These are phyloP conservation scores for Cercocebus atys DNA, from an alignment of 2,113 vertebrate genomes.

Conservation along the genomic window DNA sequence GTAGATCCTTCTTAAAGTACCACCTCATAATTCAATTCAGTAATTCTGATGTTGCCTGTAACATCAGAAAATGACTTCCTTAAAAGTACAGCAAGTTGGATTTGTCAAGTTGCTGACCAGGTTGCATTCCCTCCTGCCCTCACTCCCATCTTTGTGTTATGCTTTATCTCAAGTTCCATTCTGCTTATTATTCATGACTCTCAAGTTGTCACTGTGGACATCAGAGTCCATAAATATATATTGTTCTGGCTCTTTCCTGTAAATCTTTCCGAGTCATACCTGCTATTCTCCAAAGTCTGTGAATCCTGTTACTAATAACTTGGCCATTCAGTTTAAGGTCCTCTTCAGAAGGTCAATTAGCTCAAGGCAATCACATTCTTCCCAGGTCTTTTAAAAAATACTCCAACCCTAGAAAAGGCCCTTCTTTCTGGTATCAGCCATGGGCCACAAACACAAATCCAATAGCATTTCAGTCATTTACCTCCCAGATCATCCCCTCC, in stretches of 20 bases:
- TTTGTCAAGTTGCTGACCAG: not conserved
- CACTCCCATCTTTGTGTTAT: not conserved
- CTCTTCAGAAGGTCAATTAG: not conserved
- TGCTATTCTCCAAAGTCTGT: no score
- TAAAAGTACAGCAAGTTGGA: not conserved
- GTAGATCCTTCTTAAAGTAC: not conserved
- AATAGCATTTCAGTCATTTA: not conserved
- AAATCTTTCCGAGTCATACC: no score
- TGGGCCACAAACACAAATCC: constrained; percentile 22
- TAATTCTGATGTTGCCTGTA: not conserved
- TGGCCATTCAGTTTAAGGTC: no score
- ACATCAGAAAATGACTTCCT: not conserved
- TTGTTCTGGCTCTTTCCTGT: not conserved
- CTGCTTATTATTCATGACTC: not conserved
- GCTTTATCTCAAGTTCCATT: not conserved
- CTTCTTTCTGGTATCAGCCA: not conserved
- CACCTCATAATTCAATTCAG: not conserved
- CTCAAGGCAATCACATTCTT: not conserved
- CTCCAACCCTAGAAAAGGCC: not conserved
- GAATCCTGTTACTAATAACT: accelerated
- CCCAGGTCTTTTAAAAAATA: not conserved
- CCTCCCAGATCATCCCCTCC: not conserved
- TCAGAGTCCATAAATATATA: not conserved
- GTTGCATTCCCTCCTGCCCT: not conserved
- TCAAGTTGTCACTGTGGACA: not conserved